Evolutionary conservation across 2,888 invertebrate species (phyloP).

Genomic region (Amblyteles armatorius): DNA sequence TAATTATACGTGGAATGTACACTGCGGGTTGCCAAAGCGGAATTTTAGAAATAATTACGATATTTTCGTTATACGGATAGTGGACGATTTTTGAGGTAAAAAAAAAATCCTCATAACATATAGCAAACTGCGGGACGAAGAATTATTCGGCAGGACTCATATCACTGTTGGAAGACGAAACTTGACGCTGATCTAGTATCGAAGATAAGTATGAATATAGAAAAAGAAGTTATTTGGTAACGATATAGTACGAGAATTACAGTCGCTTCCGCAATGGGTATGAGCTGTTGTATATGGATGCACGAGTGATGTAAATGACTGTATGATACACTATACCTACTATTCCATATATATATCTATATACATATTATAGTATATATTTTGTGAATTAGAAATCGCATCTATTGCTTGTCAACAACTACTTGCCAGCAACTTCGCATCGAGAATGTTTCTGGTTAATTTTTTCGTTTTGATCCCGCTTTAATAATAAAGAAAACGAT

Average conservation of each 20-base stretch:
- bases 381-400: constrained; percentile 36
- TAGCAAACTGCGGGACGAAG: neutral
- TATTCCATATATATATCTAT: constrained; percentile 34
- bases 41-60: constrained; percentile 23
- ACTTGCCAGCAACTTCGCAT: neutral
- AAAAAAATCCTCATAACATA: neutral
- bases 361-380: constrained; percentile 29
- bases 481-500: neutral
- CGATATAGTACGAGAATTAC: constrained; percentile 1
- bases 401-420: constrained; percentile 1
- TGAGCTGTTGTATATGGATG: constrained; percentile 45
- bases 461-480: neutral
- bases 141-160: constrained; percentile 32
- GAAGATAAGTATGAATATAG: constrained; percentile 32
- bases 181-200: constrained; percentile 22
- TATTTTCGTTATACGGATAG: constrained; percentile 13
- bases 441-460: neutral
- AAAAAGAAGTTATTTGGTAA: constrained; percentile 18
- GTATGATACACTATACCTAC: constrained; percentile 25
- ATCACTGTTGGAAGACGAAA: constrained; percentile 41
- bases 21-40: constrained; percentile 27
- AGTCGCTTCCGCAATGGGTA: constrained; percentile 47
- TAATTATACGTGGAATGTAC: constrained; percentile 43
- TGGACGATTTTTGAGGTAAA: neutral
- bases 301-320: constrained; percentile 18